Conservation (phyloP, 2,888 invertebrate genomes). For the Eumacrocentrus americanus region DNA sequence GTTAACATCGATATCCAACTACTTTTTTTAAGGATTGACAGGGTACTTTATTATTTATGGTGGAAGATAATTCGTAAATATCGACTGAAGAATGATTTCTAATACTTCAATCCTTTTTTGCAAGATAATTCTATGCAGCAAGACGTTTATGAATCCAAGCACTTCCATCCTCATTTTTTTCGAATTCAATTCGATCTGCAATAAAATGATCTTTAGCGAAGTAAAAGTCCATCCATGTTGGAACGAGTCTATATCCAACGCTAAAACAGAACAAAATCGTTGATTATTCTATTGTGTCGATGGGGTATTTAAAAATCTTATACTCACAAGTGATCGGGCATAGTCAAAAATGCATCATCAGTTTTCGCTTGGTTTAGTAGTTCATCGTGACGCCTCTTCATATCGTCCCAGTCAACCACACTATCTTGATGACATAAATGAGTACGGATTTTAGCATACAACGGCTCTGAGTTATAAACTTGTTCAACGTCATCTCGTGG, state of each 20-base stretch:
- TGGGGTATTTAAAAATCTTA: not conserved
- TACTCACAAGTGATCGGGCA: slow-evolving; percentile 64
- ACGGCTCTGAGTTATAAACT: slow-evolving; percentile 61
- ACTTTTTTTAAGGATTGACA: no score
- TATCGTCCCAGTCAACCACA: slow-evolving; percentile 60
- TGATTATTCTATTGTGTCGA: slow-evolving; percentile 4
- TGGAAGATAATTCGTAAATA: no score
- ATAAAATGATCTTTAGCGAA: slow-evolving; percentile 58
- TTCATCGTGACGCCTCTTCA: slow-evolving; percentile 61
- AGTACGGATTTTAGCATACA: slow-evolving; percentile 62
- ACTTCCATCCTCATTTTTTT: slow-evolving; percentile 41
- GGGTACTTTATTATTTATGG: no score
- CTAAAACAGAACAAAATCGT: slow-evolving; percentile 52
- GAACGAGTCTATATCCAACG: slow-evolving; percentile 61
- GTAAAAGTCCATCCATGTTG: slow-evolving; percentile 63
- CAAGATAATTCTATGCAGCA: slow-evolving; percentile 50
- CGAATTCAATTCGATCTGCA: slow-evolving; percentile 61
- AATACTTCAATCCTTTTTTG: no score
- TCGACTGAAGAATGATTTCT: no score
- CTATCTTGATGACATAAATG: slow-evolving; percentile 62
- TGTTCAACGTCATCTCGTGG: slow-evolving; percentile 49
- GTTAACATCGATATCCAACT: no score
- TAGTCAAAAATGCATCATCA: slow-evolving; percentile 53
- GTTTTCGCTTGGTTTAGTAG: slow-evolving; percentile 51
- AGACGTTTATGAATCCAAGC: slow-evolving; percentile 56